Conservation (phyloP, 2,113 vertebrate genomes). For the Scolopax mira region DNA sequence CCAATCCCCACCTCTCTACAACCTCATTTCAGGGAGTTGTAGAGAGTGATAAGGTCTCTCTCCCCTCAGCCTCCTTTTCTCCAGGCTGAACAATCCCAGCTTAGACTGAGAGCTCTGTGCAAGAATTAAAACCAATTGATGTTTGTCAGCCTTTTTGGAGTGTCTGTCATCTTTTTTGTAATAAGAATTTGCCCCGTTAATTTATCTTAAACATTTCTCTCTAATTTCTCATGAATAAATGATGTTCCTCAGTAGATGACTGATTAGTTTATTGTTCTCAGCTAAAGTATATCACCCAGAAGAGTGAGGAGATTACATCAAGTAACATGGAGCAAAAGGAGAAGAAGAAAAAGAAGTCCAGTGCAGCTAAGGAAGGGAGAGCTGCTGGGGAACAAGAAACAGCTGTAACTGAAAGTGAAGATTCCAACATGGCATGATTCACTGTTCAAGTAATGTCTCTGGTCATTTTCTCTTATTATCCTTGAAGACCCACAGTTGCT, state of each 20-base stretch:
- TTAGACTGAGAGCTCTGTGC: background rate
- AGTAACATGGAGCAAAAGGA: slow-evolving; percentile 66
- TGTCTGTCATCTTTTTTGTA: background rate
- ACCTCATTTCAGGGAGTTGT: too few relatives aligned
- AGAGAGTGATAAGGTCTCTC: too few relatives aligned
- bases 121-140: background rate
- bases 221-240: background rate
- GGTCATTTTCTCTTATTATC: background rate
- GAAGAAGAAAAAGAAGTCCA: slow-evolving; percentile 63
- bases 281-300: slow-evolving; percentile 64
- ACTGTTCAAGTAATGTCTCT: background rate
- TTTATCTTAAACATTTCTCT: background rate
- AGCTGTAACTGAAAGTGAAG: slow-evolving; percentile 42
- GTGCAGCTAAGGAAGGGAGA: slow-evolving; percentile 8
- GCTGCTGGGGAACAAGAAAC: slow-evolving; percentile 3
- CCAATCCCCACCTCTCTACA: too few relatives aligned
- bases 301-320: slow-evolving; percentile 57
- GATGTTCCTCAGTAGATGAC: background rate
- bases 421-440: slow-evolving; percentile 40
- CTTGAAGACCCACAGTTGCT: background rate
- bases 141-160: background rate
- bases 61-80: too few relatives aligned
- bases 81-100: background rate
- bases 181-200: background rate
- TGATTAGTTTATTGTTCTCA: slow-evolving; percentile 22